Evolutionary conservation across 2,888 invertebrate genomes (phyloP).

Genomic region (Dysmachus trigonus): DNA sequence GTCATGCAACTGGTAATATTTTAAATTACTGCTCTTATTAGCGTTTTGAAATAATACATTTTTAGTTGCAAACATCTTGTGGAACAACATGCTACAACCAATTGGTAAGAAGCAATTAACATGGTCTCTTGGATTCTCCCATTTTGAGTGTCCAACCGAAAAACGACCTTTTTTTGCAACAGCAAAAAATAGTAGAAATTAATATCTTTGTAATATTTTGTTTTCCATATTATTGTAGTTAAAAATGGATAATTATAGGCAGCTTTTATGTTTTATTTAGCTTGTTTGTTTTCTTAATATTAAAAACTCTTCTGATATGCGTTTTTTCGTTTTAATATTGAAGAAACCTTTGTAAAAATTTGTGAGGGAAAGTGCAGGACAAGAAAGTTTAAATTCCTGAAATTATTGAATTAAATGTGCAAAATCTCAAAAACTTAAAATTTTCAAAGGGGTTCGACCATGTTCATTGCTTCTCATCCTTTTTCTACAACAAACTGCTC

Average conservation of each 20-base stretch:
- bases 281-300: no score
- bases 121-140: slow-evolving; percentile 54
- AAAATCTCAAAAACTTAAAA: no score
- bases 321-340: no score
- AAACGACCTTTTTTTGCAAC: slow-evolving; percentile 59
- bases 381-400: no score
- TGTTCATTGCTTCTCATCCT: slow-evolving; percentile 64
- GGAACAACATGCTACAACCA: slow-evolving; percentile 71
- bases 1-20: slow-evolving; percentile 67
- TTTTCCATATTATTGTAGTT: no score
- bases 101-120: slow-evolving; percentile 64
- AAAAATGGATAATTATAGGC: no score
- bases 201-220: not conserved
- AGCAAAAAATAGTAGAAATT: slow-evolving; percentile 53
- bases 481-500: slow-evolving; percentile 70
- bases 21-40: not conserved
- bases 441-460: slow-evolving; percentile 55
- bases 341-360: no score
- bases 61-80: slow-evolving; percentile 67
- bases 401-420: no score
- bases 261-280: no score
- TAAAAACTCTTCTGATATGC: no score
- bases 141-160: slow-evolving; percentile 60
- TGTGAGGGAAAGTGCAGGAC: no score
- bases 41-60: not conserved